Evolutionary conservation across 2,113 vertebrate genomes (phyloP).

Genomic region (Crotalus helleri): DNA sequence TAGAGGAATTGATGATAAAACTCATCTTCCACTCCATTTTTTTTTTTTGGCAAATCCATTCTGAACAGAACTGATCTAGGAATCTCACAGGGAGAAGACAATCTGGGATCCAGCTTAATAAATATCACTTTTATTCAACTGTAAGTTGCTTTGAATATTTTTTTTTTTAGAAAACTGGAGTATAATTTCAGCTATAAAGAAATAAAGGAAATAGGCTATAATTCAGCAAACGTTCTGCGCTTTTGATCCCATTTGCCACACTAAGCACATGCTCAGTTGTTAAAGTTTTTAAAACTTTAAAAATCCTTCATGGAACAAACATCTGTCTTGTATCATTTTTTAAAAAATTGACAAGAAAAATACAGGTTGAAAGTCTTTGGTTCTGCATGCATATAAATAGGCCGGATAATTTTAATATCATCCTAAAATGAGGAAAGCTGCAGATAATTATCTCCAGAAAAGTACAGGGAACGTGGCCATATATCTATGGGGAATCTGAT

Average conservation of each 20-base stretch:
- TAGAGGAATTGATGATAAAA: background rate
- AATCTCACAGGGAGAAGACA: background rate
- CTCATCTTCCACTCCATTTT: background rate
- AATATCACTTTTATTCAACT: background rate
- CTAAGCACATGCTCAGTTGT: background rate
- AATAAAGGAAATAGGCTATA: background rate
- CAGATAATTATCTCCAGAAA: conserved; percentile 68
- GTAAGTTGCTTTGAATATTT: background rate
- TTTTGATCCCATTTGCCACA: background rate
- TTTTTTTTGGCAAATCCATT: background rate
- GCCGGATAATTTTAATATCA: conserved; percentile 57
- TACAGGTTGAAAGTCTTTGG: conserved; percentile 47
- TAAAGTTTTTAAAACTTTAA: background rate
- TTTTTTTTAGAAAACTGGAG: background rate
- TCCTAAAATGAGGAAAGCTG: conserved; percentile 61
- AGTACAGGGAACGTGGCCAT: conserved; percentile 57
- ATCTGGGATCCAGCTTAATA: background rate
- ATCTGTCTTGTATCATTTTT: conserved; percentile 30
- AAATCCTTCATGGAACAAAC: background rate
- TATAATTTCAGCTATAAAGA: background rate
- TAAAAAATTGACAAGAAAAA: conserved; percentile 36
- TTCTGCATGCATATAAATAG: conserved; percentile 42
- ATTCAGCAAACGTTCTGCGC: background rate
- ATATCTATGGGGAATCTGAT: conserved; percentile 62
- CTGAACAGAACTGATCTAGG: background rate